Evolutionary conservation across 2,113 vertebrate species (phyloP).

Genomic region (Sclerurus mexicanus): DNA sequence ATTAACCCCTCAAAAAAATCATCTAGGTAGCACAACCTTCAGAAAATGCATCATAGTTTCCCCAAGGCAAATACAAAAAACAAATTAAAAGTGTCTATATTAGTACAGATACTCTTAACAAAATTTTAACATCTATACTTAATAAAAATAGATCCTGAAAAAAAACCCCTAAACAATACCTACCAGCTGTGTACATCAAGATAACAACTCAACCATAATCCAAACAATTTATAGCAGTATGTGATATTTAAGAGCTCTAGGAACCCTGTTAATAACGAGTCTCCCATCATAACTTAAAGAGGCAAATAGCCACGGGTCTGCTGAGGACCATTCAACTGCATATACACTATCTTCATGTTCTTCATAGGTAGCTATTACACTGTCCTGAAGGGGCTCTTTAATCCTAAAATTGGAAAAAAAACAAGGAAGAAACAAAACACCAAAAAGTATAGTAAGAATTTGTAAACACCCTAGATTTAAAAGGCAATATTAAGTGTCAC

Average conservation of each 20-base stretch:
- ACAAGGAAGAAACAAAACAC: not conserved
- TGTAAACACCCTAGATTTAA: conserved; percentile 12
- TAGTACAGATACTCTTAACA: not conserved
- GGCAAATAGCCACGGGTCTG: conserved; percentile 96
- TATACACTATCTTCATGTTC: conserved; percentile 99
- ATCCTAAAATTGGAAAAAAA: conserved; percentile 65
- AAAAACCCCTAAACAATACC: conserved; percentile 44
- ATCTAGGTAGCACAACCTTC: not conserved
- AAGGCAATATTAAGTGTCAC: not conserved
- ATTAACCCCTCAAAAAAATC: not conserved
- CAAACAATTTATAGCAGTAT: conserved; percentile 82
- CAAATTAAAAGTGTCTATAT: not conserved
- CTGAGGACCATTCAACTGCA: conserved; percentile 96
- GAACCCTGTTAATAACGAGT: conserved; percentile 96
- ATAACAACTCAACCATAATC: conserved; percentile 34
- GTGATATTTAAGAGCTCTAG: conserved; percentile 92
- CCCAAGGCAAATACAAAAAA: not conserved
- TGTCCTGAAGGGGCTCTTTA: conserved; percentile 94
- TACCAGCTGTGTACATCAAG: conserved; percentile 38
- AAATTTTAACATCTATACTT: conserved; percentile 44
- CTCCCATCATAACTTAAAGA: conserved; percentile 97
- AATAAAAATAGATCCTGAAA: conserved; percentile 36
- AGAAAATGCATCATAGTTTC: not conserved
- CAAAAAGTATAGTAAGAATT: conserved; percentile 1
- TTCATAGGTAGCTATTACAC: conserved; percentile 95